These are phyloP conservation scores for Cylloceria caligata DNA, from an alignment of 2,888 invertebrate species.

Conservation along the genomic window DNA sequence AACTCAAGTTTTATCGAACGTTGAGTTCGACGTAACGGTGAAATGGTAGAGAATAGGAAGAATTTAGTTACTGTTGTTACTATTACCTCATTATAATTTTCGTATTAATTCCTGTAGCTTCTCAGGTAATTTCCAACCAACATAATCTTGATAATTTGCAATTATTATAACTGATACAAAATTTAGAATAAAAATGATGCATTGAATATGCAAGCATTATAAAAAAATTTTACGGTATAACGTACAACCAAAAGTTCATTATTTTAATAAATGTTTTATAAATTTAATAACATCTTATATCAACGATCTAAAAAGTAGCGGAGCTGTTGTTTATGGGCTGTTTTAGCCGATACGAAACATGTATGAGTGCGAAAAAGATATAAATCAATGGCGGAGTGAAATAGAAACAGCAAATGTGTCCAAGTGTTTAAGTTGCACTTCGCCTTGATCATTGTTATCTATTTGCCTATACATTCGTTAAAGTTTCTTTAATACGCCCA, in stretches of 20 bases:
- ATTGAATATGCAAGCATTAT: neutral
- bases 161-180: neutral
- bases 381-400: too few species aligned
- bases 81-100: neutral
- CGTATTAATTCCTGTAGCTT: neutral
- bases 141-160: neutral
- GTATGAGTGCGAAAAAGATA: too few species aligned
- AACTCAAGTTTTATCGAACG: neutral
- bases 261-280: too few species aligned
- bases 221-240: too few species aligned
- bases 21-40: neutral
- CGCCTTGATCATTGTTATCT: too few species aligned
- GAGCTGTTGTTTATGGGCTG: too few species aligned
- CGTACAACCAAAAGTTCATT: too few species aligned
- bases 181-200: neutral
- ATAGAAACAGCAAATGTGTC: too few species aligned
- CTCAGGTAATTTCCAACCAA: neutral
- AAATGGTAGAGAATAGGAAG: conserved; percentile 3
- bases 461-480: neutral
- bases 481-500: neutral
- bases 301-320: too few species aligned
- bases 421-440: too few species aligned
- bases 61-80: neutral
- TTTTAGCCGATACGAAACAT: too few species aligned
- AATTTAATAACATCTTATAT: too few species aligned